A percentile compares a stretch with the other conserved stretches of the same genome.
phyloP scores from a whole-genome alignment of 2,888 invertebrate genomes.

The Drosophila mercatorum region DNA sequence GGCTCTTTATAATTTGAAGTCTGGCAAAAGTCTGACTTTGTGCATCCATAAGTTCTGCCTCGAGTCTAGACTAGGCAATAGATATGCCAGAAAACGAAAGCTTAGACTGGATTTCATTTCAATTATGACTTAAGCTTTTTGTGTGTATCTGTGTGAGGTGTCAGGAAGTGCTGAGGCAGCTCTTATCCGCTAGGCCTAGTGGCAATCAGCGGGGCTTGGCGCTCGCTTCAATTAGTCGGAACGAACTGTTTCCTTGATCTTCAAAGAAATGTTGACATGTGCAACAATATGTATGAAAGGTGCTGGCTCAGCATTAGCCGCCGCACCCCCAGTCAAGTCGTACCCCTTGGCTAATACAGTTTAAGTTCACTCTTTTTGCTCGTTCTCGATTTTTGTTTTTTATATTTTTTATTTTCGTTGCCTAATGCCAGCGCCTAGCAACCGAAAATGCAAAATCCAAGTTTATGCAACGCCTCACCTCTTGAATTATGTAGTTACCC shows the following conservation, averaged over 20 bases:
- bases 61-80: not conserved
- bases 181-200: not conserved
- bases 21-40: not conserved
- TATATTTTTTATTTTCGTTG: not conserved
- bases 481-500: constrained; percentile 69
- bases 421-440: constrained; percentile 69
- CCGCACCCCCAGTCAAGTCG: not conserved
- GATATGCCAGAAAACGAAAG: not conserved
- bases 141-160: not conserved
- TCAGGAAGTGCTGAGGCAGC: constrained; percentile 2
- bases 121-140: not conserved
- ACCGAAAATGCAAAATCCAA: constrained; percentile 46
- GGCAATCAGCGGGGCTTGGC: not conserved
- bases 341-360: constrained; percentile 18
- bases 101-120: not conserved
- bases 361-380: not conserved
- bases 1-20: no score
- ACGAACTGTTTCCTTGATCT: constrained; percentile 18
- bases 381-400: not conserved
- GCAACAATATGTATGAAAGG: constrained; percentile 28
- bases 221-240: constrained; percentile 26
- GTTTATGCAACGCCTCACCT: constrained; percentile 44
- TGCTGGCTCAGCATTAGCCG: not conserved
- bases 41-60: not conserved
- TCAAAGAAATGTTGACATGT: constrained; percentile 58